Evolutionary conservation across 2,113 vertebrate genomes (phyloP).

Genomic region (Upupa epops): DNA sequence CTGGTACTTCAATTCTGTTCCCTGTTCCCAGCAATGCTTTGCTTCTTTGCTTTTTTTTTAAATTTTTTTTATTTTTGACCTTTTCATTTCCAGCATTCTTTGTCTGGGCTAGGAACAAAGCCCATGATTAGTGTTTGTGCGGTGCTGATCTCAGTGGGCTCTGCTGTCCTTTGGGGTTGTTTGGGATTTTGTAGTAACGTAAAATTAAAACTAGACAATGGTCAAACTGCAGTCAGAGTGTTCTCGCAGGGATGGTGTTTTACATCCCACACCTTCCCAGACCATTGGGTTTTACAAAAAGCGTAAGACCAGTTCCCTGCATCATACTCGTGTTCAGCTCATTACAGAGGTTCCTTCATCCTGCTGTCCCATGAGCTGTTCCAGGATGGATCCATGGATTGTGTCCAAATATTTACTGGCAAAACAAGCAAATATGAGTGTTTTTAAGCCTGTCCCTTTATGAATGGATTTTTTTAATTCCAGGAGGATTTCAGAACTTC

Average conservation of each 20-base stretch:
- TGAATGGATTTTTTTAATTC: neutral
- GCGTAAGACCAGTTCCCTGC: fast-evolving
- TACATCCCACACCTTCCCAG: neutral
- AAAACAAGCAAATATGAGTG: neutral
- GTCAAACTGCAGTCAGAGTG: neutral
- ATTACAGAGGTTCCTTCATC: neutral
- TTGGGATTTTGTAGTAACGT: neutral
- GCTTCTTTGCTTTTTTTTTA: neutral
- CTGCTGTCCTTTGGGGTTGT: neutral
- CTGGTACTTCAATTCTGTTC: neutral
- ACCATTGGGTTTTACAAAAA: fast-evolving
- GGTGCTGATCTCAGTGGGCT: neutral
- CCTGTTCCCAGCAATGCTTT: neutral
- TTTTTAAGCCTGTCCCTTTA: neutral
- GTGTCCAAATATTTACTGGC: neutral
- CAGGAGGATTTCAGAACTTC: neutral
- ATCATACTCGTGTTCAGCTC: fast-evolving
- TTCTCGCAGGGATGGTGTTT: neutral
- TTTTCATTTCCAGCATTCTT: constrained; percentile 7
- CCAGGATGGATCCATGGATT: neutral
- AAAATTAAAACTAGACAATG: neutral
- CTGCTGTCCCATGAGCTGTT: neutral
- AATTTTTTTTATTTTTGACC: neutral
- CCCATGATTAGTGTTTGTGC: neutral
- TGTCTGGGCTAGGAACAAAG: constrained; percentile 15